Conservation (phyloP, 2,113 vertebrate species). For the Pachyramphus minor region DNA sequence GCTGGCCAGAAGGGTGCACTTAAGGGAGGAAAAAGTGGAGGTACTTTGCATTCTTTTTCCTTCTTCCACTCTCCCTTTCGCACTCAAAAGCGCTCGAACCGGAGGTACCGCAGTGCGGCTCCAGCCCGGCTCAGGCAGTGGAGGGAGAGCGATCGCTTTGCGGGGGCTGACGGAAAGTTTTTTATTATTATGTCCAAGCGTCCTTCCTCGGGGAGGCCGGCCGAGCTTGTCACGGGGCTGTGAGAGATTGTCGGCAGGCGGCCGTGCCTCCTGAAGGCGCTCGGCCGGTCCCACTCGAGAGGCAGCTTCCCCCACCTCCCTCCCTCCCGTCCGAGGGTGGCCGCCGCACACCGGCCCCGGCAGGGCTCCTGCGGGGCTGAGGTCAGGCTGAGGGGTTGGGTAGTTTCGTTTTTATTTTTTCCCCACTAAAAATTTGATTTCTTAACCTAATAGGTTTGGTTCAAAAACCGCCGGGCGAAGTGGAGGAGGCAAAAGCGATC, state of each 20-base stretch:
- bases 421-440: background rate
- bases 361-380: background rate
- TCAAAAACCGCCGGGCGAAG: conserved; percentile 97
- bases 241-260: background rate
- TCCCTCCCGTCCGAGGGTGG: background rate
- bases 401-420: background rate
- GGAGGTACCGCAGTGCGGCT: background rate
- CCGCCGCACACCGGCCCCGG: background rate
- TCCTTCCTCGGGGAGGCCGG: background rate
- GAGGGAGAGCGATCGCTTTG: background rate
- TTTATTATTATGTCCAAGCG: background rate
- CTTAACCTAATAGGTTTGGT: conserved; percentile 86
- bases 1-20: conserved; percentile 93
- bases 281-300: background rate
- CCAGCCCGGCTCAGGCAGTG: background rate
- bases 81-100: background rate
- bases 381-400: fast-evolving
- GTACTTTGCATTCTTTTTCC: conserved; percentile 55
- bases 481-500: conserved; percentile 97
- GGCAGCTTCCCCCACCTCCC: background rate
- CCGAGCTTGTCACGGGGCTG: background rate
- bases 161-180: background rate
- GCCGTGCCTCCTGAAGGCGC: too few species aligned
- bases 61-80: background rate
- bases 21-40: conserved; percentile 98